phyloP scores from a whole-genome alignment of 64 coral and sea anemone species.

The Pocillopora damicornis region DNA sequence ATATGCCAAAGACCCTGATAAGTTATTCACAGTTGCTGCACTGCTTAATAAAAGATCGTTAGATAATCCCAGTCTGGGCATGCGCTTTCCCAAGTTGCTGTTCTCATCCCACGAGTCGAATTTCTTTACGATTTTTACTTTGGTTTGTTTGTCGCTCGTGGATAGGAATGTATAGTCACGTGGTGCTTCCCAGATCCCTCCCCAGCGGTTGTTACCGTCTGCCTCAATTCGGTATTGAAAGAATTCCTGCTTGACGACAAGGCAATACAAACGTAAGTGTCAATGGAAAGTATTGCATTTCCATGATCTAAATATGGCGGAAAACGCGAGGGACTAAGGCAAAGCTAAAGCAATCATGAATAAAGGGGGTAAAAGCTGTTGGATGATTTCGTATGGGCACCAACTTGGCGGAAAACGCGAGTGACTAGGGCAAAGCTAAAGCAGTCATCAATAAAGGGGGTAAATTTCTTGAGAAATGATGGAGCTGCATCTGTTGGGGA shows the following conservation, averaged over 20 bases:
- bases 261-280: background rate
- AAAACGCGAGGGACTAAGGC: too few species aligned
- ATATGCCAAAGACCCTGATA: constrained; percentile 52
- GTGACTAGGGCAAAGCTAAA: too few species aligned
- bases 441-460: too few species aligned
- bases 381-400: too few species aligned
- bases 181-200: constrained; percentile 53
- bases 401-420: too few species aligned
- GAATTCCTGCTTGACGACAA: constrained; percentile 10
- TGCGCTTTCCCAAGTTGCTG: constrained; percentile 56
- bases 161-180: constrained; percentile 53
- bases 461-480: too few species aligned
- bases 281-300: background rate
- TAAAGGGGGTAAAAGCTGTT: too few species aligned
- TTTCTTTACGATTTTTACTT: constrained; percentile 58
- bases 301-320: too few species aligned
- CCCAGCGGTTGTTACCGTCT: constrained; percentile 59
- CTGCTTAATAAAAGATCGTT: constrained; percentile 44
- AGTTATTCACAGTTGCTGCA: constrained; percentile 22
- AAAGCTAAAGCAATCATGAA: too few species aligned
- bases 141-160: constrained; percentile 48
- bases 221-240: constrained; percentile 87
- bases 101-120: constrained; percentile 44
- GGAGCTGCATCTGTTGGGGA: too few species aligned
- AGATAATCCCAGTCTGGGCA: constrained; percentile 64